Evolutionary conservation across 2,888 invertebrate genomes (phyloP).

Genomic region (Myathropa florea): DNA sequence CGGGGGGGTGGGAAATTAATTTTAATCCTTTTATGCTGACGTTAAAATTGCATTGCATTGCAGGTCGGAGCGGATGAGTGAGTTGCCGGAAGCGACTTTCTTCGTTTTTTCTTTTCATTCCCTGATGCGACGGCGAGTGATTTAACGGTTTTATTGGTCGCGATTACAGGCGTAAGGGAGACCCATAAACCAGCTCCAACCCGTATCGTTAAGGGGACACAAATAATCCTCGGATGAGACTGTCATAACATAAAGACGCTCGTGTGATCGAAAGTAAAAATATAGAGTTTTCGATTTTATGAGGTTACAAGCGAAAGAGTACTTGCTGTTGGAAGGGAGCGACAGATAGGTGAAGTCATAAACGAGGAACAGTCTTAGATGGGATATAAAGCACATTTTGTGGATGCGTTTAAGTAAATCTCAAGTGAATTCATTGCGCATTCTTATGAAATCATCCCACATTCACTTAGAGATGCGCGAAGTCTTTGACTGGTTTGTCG

Average conservation of each 20-base stretch:
- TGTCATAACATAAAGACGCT: neutral
- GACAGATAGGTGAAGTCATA: neutral
- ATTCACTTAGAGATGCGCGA: neutral
- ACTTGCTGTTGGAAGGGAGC: neutral
- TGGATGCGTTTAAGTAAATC: neutral
- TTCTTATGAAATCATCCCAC: neutral
- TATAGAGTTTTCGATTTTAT: neutral
- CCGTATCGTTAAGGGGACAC: conserved; percentile 2
- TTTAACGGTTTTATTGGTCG: conserved; percentile 38
- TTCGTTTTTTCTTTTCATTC: neutral
- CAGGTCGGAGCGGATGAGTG: neutral
- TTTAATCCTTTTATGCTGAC: conserved; percentile 57
- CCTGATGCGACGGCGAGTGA: conserved; percentile 1
- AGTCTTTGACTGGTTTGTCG: neutral
- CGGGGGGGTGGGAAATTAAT: conserved; percentile 37
- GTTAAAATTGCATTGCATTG: conserved; percentile 37
- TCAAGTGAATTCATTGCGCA: neutral
- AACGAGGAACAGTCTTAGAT: neutral
- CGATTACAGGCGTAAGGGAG: conserved; percentile 12
- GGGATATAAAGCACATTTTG: neutral
- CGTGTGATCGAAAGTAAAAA: neutral
- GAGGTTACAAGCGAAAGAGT: neutral
- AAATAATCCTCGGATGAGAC: conserved; percentile 17
- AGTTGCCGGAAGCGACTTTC: neutral
- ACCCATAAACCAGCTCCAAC: conserved; percentile 5